Evolutionary conservation across 2,888 invertebrate genomes (phyloP).

Genomic region (Callyntrura guangdongensis): DNA sequence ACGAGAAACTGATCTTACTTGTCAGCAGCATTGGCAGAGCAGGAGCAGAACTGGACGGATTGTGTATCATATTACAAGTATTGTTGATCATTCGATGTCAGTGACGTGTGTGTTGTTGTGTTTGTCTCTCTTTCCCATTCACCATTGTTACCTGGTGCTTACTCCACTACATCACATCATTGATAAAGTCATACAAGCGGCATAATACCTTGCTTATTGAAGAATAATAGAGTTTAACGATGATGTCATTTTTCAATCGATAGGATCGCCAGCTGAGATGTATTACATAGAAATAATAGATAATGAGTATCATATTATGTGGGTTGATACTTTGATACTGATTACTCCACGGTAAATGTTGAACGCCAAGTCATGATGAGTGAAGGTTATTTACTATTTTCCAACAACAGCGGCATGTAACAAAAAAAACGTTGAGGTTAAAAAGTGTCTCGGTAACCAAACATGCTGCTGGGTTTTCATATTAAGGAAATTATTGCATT

Average conservation of each 20-base stretch:
- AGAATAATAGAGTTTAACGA: conserved; percentile 7
- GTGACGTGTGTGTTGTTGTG: not conserved
- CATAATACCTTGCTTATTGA: not conserved
- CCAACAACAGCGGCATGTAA: too few species aligned
- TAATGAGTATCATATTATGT: conserved; percentile 30
- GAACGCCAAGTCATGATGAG: too few species aligned
- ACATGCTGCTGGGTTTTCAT: too few species aligned
- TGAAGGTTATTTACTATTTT: too few species aligned
- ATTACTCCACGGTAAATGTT: too few species aligned
- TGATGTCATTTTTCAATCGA: conserved; percentile 28
- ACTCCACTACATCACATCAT: not conserved
- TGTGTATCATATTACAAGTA: not conserved
- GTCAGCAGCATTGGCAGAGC: not conserved
- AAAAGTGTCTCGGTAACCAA: too few species aligned
- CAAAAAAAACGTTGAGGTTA: too few species aligned
- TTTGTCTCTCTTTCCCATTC: not conserved
- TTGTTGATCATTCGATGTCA: not conserved
- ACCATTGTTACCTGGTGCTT: not conserved
- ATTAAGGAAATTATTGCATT: too few species aligned
- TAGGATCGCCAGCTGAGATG: not conserved
- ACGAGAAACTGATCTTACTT: conserved; percentile 66
- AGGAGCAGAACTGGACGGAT: conserved; percentile 18
- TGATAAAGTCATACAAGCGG: conserved; percentile 3
- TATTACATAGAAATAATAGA: not conserved
- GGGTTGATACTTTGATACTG: too few species aligned